These are phyloP conservation scores for Ctenodactylus gundi DNA, from an alignment of 2,113 vertebrate species.

Conservation along the genomic window DNA sequence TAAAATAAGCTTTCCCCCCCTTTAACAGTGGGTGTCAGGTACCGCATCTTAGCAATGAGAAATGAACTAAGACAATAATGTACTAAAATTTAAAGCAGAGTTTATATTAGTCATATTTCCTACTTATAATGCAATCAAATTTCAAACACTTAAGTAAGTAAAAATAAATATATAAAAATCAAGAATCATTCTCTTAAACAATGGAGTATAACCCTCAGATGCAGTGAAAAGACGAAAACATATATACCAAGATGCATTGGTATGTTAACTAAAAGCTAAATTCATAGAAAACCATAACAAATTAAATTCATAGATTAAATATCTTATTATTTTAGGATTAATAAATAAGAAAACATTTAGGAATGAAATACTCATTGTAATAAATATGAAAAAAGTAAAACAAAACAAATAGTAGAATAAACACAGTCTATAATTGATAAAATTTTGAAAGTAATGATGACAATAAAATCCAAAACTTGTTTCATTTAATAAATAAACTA, in stretches of 20 bases:
- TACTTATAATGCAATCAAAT: neutral
- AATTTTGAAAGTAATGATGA: neutral
- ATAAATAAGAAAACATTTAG: neutral
- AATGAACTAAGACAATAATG: no score
- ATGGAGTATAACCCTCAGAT: neutral
- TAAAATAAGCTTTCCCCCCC: no score
- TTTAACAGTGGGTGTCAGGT: no score
- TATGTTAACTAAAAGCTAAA: slow-evolving; percentile 15
- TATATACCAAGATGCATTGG: neutral
- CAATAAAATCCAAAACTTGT: neutral
- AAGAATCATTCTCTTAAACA: neutral
- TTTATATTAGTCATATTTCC: neutral
- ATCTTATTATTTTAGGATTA: neutral
- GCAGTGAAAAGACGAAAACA: neutral
- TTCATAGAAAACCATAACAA: neutral
- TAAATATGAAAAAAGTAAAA: neutral
- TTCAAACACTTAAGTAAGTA: neutral
- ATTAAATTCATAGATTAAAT: slow-evolving; percentile 7
- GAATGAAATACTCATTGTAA: neutral
- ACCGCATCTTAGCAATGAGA: no score
- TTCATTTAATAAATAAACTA: neutral
- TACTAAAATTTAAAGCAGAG: neutral
- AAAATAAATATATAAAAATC: slow-evolving; percentile 33
- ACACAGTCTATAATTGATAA: neutral
- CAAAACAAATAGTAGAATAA: neutral